Base-by-base conservation (phyloP, 37 sponge, comb jelly and placozoan genomes). In the Amphimedon queenslandica region DNA sequence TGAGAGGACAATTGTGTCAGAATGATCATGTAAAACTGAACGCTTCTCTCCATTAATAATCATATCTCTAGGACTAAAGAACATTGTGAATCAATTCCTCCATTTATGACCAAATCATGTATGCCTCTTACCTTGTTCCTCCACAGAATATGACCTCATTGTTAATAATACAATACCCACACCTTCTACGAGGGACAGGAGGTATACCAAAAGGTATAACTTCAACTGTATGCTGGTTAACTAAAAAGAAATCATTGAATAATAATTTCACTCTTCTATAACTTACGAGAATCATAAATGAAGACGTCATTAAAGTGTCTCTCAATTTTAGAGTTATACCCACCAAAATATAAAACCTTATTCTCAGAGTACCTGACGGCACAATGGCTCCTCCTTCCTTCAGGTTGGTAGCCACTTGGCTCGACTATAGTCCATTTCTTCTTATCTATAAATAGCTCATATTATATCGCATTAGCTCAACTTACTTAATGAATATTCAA, bases 221-320 rank as follows among this genome's bases (percentile, higher is more conserved):
- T 55, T 87, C 78, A 57, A 69, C 72, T 8, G 76, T 64, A 28
- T 77, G 73, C 66, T 69, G 55, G 0, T 58, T 77, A 0, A 56
- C 82, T 71, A 41, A 23, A 40, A 1, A 56, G 0, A 10, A 39
- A 20, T 21, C 25, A 27, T 21, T 16, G 30, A 61, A 61, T 24
- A 29, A 28, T 47, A 13, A 47, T n/a, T n/a, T n/a, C n/a, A n/a
- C 58, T 25, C n/a, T 10, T 1, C 29, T 63, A 10, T 40, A 10
- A 31, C 80, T 8, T 28, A 85, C 86, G 61, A n/a, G 86, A 68
- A 39, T 81, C 55, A 28, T 73, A 40, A 24, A 77, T 61, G 55
- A 87, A 87, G 20, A 87, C 32, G 29, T 87, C 88, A 35, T 72
- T 82, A 58, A 76, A 87, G 73, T 87, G 88, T 10, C 36, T 64